These are phyloP conservation scores for Parnassius glacialis DNA, from an alignment of 2,888 invertebrate genomes.

Conservation along the genomic window DNA sequence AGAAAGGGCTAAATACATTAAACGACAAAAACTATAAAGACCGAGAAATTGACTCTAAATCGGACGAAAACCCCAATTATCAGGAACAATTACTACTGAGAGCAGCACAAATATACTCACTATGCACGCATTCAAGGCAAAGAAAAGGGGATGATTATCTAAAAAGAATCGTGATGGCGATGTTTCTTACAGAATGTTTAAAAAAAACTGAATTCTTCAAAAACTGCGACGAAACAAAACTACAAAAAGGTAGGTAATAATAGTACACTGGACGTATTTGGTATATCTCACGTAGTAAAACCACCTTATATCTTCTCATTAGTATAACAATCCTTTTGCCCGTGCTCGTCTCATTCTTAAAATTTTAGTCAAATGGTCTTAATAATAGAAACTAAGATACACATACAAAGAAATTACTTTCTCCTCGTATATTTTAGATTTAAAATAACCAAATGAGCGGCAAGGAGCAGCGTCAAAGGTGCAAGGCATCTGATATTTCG, in stretches of 20 bases:
- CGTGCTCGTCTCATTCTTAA: no score
- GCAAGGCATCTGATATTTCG: no score
- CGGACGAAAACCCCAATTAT: constrained; percentile 52
- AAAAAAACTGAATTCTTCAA: constrained; percentile 85
- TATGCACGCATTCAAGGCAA: constrained; percentile 84
- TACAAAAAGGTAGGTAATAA: constrained; percentile 44
- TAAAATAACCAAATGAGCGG: no score
- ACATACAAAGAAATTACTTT: no score
- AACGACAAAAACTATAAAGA: constrained; percentile 49
- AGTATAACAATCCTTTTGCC: no score
- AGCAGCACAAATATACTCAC: constrained; percentile 78
- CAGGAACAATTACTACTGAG: constrained; percentile 60
- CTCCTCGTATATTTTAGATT: no score
- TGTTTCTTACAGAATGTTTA: constrained; percentile 86
- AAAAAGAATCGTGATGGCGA: constrained; percentile 88
- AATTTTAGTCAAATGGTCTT: no score
- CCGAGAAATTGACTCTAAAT: constrained; percentile 46
- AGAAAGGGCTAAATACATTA: constrained; percentile 56
- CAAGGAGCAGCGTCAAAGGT: no score
- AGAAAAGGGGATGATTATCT: constrained; percentile 86
- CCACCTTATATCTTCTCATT: no score
- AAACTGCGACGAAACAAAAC: constrained; percentile 48
- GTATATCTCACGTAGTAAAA: no score
- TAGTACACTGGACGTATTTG: no score
- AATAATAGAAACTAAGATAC: no score